These are phyloP conservation scores for Drosophila bunnanda DNA, from an alignment of 2,888 invertebrate species.

Conservation along the genomic window DNA sequence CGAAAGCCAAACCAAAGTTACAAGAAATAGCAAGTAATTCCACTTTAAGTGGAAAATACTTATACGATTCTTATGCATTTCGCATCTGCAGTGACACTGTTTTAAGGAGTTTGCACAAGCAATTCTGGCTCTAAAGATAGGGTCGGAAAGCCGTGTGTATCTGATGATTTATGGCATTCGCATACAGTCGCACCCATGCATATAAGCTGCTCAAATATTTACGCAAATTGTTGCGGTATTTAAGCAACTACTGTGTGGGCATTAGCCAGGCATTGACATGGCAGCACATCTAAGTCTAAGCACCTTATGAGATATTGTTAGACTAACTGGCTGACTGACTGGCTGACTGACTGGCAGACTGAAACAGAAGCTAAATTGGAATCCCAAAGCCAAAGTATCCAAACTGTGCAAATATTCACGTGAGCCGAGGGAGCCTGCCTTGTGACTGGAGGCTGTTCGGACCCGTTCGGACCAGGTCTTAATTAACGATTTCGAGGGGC, in stretches of 20 bases:
- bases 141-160: conserved; percentile 5
- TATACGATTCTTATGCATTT: neutral
- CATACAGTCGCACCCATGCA: conserved; percentile 38
- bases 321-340: conserved; percentile 26
- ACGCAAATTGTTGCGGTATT: conserved; percentile 56
- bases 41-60: neutral
- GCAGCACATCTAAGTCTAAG: conserved; percentile 19
- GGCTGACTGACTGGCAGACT: conserved; percentile 20
- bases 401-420: conserved; percentile 69
- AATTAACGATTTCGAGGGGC: conserved; percentile 53
- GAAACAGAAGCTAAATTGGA: conserved; percentile 37
- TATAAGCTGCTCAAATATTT: conserved; percentile 60
- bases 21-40: neutral
- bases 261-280: conserved; percentile 23
- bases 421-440: conserved; percentile 43
- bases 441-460: conserved; percentile 32
- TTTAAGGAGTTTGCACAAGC: conserved; percentile 12
- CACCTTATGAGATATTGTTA: conserved; percentile 17
- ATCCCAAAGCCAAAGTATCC: conserved; percentile 40
- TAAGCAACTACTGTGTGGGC: conserved; percentile 56
- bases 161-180: conserved; percentile 43
- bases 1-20: neutral
- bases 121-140: conserved; percentile 11
- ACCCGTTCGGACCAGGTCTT: conserved; percentile 47
- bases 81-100: neutral